Conservation (phyloP, 2,888 invertebrate species). For the Maniola hyperantus region DNA sequence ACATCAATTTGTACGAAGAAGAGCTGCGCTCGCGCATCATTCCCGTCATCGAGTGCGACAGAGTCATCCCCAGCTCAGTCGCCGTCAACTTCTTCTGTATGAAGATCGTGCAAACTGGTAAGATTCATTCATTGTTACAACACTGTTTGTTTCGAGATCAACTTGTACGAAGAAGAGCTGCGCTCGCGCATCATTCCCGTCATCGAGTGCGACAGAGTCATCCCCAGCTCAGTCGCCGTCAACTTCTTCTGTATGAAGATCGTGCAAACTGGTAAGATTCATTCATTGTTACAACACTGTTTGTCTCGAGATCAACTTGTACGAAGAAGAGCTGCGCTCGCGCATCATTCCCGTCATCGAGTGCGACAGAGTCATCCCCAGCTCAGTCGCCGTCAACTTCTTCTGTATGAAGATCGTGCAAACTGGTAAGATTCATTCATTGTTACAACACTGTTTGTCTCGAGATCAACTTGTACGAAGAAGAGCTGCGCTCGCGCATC, state of each 20-base stretch:
- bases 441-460: conserved; percentile 83
- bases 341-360: conserved; percentile 65
- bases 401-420: conserved; percentile 89
- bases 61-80: no score
- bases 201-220: conserved; percentile 67
- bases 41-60: conserved; percentile 67
- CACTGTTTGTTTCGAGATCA: conserved; percentile 84
- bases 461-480: conserved; percentile 73
- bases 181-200: conserved; percentile 62
- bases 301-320: conserved; percentile 81
- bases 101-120: conserved; percentile 86
- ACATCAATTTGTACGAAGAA: conserved; percentile 74
- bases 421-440: conserved; percentile 80
- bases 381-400: conserved; percentile 66
- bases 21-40: conserved; percentile 61
- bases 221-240: no score
- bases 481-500: conserved; percentile 62
- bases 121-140: conserved; percentile 63
- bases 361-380: no score
- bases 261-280: conserved; percentile 83
- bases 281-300: conserved; percentile 74
- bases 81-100: conserved; percentile 85
- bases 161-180: conserved; percentile 67
- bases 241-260: conserved; percentile 88
- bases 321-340: conserved; percentile 65